Evolutionary conservation across 2,113 vertebrate genomes (phyloP).

Genomic region (Pseudopipra pipra): DNA sequence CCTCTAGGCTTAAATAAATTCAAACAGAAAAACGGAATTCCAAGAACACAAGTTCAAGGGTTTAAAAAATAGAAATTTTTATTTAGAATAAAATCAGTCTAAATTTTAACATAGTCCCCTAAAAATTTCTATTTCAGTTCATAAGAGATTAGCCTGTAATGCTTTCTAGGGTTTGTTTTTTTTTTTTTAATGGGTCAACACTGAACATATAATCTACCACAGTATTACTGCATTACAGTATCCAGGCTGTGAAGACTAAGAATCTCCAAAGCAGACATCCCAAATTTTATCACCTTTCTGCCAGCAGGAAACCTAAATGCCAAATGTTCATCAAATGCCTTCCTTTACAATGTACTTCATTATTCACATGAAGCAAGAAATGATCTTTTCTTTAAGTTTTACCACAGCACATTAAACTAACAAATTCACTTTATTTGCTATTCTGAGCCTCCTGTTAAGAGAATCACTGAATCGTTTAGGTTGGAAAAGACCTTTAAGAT

Average conservation of each 20-base stretch:
- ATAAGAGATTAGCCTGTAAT: neutral
- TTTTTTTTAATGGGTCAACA: neutral
- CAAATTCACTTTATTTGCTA: neutral
- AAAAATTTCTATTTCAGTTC: neutral
- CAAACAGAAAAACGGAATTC: neutral
- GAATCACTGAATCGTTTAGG: neutral
- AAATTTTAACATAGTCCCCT: neutral
- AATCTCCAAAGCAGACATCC: neutral
- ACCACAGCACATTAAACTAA: neutral
- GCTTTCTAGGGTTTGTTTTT: neutral
- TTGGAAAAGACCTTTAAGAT: neutral
- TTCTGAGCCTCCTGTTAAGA: neutral
- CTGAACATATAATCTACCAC: neutral
- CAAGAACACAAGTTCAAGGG: neutral
- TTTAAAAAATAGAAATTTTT: neutral
- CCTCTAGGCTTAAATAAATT: neutral
- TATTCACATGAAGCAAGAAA: neutral
- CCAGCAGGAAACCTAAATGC: neutral
- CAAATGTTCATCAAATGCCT: conserved; percentile 6
- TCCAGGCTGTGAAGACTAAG: neutral
- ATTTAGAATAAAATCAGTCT: neutral
- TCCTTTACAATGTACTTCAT: neutral
- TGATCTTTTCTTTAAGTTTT: neutral
- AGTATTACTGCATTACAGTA: neutral
- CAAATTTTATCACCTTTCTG: neutral